Evolutionary conservation across 2,888 invertebrate genomes (phyloP).

Genomic region (Torymus auratus): DNA sequence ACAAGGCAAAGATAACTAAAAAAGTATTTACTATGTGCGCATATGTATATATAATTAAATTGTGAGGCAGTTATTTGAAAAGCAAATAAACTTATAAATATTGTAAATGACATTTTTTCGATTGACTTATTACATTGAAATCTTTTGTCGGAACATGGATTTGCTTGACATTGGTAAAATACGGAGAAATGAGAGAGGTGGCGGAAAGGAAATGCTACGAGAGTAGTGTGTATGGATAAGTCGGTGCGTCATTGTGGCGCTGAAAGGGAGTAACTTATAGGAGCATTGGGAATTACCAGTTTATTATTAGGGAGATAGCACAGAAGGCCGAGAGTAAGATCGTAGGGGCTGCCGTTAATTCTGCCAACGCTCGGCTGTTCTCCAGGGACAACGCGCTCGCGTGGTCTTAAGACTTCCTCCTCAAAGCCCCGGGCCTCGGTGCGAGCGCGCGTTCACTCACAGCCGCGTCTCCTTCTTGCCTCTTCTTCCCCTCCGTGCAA

Average conservation of each 20-base stretch:
- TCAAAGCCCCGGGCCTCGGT: slow-evolving; percentile 54
- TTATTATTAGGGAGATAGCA: slow-evolving; percentile 76
- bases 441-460: slow-evolving; percentile 52
- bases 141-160: too few relatives aligned
- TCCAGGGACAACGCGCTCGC: slow-evolving; percentile 70
- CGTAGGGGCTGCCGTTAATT: slow-evolving; percentile 75
- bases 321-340: slow-evolving; percentile 68
- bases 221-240: slow-evolving; percentile 3
- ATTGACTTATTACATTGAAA: too few relatives aligned
- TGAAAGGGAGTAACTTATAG: slow-evolving; percentile 76
- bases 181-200: background rate
- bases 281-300: slow-evolving; percentile 77
- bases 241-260: slow-evolving; percentile 68
- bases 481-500: slow-evolving; percentile 19
- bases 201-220: background rate
- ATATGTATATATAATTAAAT: too few relatives aligned
- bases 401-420: slow-evolving; percentile 73
- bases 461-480: slow-evolving; percentile 63
- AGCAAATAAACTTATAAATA: too few relatives aligned
- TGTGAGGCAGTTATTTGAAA: too few relatives aligned
- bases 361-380: slow-evolving; percentile 70
- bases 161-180: background rate
- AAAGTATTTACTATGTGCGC: too few relatives aligned
- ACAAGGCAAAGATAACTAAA: too few relatives aligned
- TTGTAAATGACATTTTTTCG: too few relatives aligned